phyloP scores from a whole-genome alignment of 2,888 invertebrate species.

The Plebejus melissa region DNA sequence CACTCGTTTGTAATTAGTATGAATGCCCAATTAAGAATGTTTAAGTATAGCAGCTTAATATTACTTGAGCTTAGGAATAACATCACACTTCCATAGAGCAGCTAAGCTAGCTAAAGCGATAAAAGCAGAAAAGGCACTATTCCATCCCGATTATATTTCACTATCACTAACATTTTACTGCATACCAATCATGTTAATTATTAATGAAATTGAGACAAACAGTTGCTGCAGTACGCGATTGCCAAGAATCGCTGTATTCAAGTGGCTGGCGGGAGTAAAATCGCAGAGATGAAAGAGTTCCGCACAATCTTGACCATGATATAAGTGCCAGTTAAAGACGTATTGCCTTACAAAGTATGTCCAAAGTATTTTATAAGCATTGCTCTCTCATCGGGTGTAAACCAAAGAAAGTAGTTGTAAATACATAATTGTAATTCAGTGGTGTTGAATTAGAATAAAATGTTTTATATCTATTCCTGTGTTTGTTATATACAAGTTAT shows the following conservation, averaged over 20 bases:
- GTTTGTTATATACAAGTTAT: too few relatives aligned
- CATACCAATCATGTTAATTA: too few relatives aligned
- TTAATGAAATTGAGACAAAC: too few relatives aligned
- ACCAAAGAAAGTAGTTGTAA: constrained; percentile 7
- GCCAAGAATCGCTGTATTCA: neutral
- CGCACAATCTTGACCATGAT: neutral
- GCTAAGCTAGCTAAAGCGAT: too few relatives aligned
- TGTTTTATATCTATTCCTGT: neutral
- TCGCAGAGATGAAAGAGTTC: neutral
- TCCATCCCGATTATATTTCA: too few relatives aligned
- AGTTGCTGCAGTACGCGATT: neutral
- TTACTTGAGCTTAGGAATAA: too few relatives aligned
- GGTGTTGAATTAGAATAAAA: constrained; percentile 1
- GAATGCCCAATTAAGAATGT: too few relatives aligned
- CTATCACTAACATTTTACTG: too few relatives aligned
- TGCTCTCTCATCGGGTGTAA: constrained; percentile 17
- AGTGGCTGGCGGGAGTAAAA: neutral
- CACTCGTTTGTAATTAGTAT: neutral
- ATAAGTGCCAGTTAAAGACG: neutral
- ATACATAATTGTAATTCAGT: constrained; percentile 7
- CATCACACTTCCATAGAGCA: too few relatives aligned
- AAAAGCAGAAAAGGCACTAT: too few relatives aligned
- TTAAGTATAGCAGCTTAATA: too few relatives aligned
- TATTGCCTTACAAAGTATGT: neutral
- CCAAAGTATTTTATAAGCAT: neutral